phyloP scores from a whole-genome alignment of 2,113 vertebrate genomes.

The Anhinga rufa region DNA sequence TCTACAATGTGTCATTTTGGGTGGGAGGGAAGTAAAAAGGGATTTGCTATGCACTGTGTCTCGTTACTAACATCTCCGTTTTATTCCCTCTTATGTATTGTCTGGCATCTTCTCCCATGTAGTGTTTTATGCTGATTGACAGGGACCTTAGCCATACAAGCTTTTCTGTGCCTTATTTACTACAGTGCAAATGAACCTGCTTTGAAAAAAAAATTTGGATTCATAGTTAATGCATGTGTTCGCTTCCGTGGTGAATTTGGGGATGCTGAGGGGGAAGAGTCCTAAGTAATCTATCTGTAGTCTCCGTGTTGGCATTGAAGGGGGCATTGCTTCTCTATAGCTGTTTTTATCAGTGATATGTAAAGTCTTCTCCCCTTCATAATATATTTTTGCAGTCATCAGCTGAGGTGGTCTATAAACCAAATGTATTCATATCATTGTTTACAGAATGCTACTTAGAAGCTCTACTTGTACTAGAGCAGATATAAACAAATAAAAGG shows the following conservation, averaged over 20 bases:
- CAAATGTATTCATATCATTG: background rate
- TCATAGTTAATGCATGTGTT: rapidly evolving
- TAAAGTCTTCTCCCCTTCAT: background rate
- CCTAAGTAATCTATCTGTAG: background rate
- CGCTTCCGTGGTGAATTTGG: background rate
- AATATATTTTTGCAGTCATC: background rate
- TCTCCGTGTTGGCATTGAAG: background rate
- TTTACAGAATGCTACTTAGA: background rate
- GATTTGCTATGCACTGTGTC: background rate
- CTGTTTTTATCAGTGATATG: background rate
- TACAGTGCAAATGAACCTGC: background rate
- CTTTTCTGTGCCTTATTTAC: background rate
- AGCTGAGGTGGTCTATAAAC: background rate
- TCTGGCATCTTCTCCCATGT: background rate
- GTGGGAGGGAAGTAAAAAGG: background rate
- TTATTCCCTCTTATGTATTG: background rate
- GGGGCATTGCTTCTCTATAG: background rate
- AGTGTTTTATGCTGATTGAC: background rate
- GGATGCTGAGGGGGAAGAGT: background rate
- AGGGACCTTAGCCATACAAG: background rate
- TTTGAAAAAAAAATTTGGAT: background rate
- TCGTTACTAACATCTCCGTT: rapidly evolving
- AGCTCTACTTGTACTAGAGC: background rate
- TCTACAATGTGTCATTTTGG: background rate
- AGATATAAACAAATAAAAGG: background rate